Percentiles rank a stretch among this genome's conserved stretches.
These are phyloP conservation scores for Tenebrio molitor DNA, from an alignment of 1,140 invertebrate genomes.

Conservation along the genomic window DNA sequence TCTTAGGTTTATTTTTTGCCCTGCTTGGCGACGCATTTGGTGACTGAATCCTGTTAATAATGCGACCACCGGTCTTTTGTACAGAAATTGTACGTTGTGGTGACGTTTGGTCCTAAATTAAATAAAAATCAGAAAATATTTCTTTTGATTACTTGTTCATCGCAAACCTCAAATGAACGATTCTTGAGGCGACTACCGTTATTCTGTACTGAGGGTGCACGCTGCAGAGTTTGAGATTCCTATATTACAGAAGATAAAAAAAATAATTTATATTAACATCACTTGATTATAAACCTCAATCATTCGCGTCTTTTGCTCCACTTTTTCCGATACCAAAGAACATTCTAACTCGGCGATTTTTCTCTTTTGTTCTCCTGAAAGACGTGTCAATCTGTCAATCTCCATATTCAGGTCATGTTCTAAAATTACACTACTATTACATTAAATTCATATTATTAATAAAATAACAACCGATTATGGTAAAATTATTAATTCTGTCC, in stretches of 20 bases:
- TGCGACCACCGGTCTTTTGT: not conserved
- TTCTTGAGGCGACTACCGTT: too few relatives aligned
- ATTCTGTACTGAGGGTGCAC: too few relatives aligned
- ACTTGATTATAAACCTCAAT: too few relatives aligned
- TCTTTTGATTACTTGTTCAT: too few relatives aligned
- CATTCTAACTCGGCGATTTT: slow-evolving; percentile 67
- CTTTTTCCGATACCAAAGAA: slow-evolving; percentile 55
- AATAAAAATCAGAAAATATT: too few relatives aligned
- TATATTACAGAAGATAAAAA: too few relatives aligned
- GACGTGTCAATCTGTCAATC: slow-evolving; percentile 67
- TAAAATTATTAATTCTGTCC: slow-evolving; percentile 69
- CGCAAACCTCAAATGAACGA: too few relatives aligned
- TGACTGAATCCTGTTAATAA: not conserved
- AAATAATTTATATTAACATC: too few relatives aligned
- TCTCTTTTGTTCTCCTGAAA: slow-evolving; percentile 65
- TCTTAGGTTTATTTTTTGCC: slow-evolving; percentile 32
- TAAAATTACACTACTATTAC: slow-evolving; percentile 57
- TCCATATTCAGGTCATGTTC: slow-evolving; percentile 69
- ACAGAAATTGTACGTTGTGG: not conserved
- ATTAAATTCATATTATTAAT: slow-evolving; percentile 11
- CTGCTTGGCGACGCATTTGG: slow-evolving; percentile 2
- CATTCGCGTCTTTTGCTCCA: slow-evolving; percentile 14
- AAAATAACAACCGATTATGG: slow-evolving; percentile 62
- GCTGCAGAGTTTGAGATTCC: too few relatives aligned
- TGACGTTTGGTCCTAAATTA: too few relatives aligned